Evolutionary conservation across 2,888 invertebrate genomes (phyloP), one percentile per base, ranked within the genome.

Genomic region (Callyntrura guangdongensis): DNA sequence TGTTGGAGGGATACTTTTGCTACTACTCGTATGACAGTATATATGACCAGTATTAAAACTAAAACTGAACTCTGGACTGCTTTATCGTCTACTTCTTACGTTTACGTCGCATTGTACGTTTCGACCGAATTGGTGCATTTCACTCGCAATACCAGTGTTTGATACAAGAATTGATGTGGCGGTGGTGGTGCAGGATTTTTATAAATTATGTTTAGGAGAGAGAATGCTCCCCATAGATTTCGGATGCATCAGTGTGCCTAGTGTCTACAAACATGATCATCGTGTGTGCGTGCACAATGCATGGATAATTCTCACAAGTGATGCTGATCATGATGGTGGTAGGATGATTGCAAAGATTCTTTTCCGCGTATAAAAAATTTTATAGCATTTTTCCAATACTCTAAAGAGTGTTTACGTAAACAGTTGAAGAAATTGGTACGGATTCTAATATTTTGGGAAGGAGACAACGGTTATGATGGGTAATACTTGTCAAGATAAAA

Each of bases 141-240:
- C 59, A 56, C 27, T 79, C 77, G 53, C 14, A 77, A 14, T 77
- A 8, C 22, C 36, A 36, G 36, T 53, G 11, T 53, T 74, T 45
- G 36, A 64, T 45, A 47, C 1, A 36, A 36, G 81, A 64, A 61
- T 82, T 11, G 14, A 61, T 25, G 3, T 64, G 36, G 47, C n/a
- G 64, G 49, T 77, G 53, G 36, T 36, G 36, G 36, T 36, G 36
- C 3, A 36, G 36, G 86, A 77, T 74, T 59, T 84, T 64, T 84
- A 74, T 77, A 69, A 86, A 59, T 56, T 77, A 67, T 81, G 27
- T 79, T 86, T 53, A 53, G 47, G 53, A 64, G 69, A 72, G 45
- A 87, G 79, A 87, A 81, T 27, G 81, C 45, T 88, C 88, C 81
- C 82, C 36, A 45, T 45, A 82, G 88, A 88, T 82, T 88, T 88